These are phyloP conservation scores for Coelopa frigida DNA, from an alignment of 1,140 invertebrate species.

Conservation along the genomic window DNA sequence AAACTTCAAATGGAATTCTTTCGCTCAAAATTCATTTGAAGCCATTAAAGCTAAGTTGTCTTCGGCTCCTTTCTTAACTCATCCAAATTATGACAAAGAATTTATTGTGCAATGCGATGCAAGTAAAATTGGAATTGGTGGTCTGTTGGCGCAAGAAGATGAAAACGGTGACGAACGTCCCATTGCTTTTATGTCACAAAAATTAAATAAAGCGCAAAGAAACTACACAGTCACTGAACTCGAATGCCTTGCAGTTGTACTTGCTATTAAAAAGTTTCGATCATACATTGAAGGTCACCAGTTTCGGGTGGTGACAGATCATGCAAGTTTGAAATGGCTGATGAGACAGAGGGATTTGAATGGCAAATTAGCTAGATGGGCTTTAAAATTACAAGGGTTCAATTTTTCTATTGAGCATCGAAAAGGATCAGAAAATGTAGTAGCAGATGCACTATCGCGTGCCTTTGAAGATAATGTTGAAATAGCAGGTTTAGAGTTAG, in stretches of 20 bases:
- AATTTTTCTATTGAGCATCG: conserved; percentile 5
- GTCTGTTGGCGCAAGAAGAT: conserved; percentile 19
- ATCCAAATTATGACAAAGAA: conserved; percentile 17
- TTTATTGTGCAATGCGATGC: conserved; percentile 13
- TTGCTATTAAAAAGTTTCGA: conserved; percentile 43
- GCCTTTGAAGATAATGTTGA: neutral
- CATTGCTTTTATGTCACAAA: conserved; percentile 26
- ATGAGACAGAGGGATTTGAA: no score
- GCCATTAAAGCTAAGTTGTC: conserved; percentile 15
- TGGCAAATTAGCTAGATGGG: no score
- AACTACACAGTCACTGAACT: conserved; percentile 43
- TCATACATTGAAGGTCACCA: conserved; percentile 41
- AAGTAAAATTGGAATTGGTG: conserved; percentile 2
- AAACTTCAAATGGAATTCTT: neutral
- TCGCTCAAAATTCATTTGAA: conserved; percentile 15
- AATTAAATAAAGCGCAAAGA: conserved; percentile 34
- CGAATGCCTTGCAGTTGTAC: conserved; percentile 45
- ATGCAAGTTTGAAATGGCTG: conserved; percentile 3
- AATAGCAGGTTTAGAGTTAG: neutral
- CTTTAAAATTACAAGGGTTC: conserved; percentile 5
- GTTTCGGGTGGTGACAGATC: conserved; percentile 29
- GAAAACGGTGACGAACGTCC: conserved; percentile 19
- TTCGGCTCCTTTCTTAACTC: conserved; percentile 15
- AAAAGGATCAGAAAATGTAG: conserved; percentile 6
- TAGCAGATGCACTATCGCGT: neutral